These are phyloP conservation scores for Perdita meconis DNA, from an alignment of 2,888 invertebrate genomes.

Conservation along the genomic window DNA sequence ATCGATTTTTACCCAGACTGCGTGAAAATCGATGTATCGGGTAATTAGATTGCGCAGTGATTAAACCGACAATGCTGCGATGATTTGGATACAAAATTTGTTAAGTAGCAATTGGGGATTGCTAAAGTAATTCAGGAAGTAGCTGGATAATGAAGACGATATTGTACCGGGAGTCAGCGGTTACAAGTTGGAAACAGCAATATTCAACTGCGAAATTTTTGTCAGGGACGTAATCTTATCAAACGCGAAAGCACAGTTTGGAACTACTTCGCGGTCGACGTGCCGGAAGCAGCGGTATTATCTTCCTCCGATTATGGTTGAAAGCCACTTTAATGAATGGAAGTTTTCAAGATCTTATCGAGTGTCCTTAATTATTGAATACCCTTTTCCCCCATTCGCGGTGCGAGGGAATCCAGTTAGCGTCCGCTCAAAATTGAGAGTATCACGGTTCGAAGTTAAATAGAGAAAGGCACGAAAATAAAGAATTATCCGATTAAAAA, in stretches of 20 bases:
- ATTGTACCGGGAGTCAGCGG: background rate
- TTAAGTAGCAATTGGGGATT: no score
- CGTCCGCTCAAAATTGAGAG: background rate
- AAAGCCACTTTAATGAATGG: conserved; percentile 12
- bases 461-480: background rate
- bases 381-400: background rate
- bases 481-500: no score
- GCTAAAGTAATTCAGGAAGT: no score
- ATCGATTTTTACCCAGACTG: no score
- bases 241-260: conserved; percentile 2
- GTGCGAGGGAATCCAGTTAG: background rate
- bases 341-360: conserved; percentile 4
- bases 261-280: background rate
- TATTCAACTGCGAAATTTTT: conserved; percentile 1
- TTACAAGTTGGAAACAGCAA: background rate
- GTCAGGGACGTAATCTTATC: background rate
- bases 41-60: background rate
- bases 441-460: background rate
- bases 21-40: no score
- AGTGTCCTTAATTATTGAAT: conserved; percentile 9
- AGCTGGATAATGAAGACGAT: no score
- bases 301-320: conserved; percentile 9
- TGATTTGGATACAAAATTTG: background rate
- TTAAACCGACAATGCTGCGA: background rate
- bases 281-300: conserved; percentile 17